These are phyloP conservation scores for Polymixis flavicincta DNA, from an alignment of 2,888 invertebrate species.

Conservation along the genomic window DNA sequence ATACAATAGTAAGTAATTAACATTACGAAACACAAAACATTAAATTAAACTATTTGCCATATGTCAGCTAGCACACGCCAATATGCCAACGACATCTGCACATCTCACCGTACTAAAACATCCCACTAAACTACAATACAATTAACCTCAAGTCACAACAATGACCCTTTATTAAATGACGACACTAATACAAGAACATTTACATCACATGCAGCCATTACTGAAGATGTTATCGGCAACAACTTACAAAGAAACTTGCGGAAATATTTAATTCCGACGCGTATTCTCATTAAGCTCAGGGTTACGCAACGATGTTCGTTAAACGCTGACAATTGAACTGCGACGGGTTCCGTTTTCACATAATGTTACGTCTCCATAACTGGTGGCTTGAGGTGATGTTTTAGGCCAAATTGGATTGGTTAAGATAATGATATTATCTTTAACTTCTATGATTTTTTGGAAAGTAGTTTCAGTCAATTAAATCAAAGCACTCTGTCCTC, in stretches of 20 bases:
- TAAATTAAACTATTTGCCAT: no score
- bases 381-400: background rate
- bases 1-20: no score
- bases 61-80: no score
- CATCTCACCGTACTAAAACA: background rate
- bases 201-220: conserved; percentile 39
- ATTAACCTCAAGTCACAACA: conserved; percentile 31
- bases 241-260: conserved; percentile 64
- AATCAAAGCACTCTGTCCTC: background rate
- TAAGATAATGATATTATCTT: conserved; percentile 1
- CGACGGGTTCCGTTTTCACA: conserved; percentile 59
- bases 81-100: background rate
- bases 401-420: conserved; percentile 17
- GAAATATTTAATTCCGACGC: conserved; percentile 64
- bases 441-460: background rate
- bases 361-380: conserved; percentile 39
- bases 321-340: conserved; percentile 56
- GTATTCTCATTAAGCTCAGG: conserved; percentile 62
- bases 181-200: conserved; percentile 39
- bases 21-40: no score
- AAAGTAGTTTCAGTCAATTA: background rate
- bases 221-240: conserved; percentile 49
- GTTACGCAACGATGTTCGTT: conserved; percentile 57
- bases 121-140: conserved; percentile 22
- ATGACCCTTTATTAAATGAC: conserved; percentile 36